Base-by-base conservation (phyloP, 92 coral and sea anemone species). In the Pocillopora grandis region DNA sequence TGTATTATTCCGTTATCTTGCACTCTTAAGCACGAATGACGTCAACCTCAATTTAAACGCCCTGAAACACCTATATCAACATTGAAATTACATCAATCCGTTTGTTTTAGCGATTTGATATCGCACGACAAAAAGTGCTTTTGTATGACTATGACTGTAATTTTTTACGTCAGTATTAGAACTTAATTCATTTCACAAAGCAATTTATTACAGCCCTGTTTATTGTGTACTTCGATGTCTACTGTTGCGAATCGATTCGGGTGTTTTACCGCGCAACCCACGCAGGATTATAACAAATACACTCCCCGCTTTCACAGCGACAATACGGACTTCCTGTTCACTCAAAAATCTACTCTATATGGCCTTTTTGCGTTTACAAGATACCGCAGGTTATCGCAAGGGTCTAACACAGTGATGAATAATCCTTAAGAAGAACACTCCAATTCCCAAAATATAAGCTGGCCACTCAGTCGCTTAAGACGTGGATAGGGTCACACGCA, bases 291-390 rank as follows among this genome's bases (percentile, higher is more conserved):
- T 19, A 7, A 23, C 18, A 57, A 59, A 49, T 64, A 70, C 70
- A 37, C 77, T 81, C 78, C 85, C 71, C 33, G 66, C 76, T 76
- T 33, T 80, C 20, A 72, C 79, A 31, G 62, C 71, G 80, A 73
- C 71, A 83, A 72, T 52, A 73, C 76, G 12, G 48, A 75, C 80
- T 83, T 83, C 86, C 86, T 83, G 86, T 23, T 42, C 72, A 48
- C 62, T 16, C 31, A n/a, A 37, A 62, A 17, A 52, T 18, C 56
- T 48, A 21, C 78, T 71, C 60, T 61, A 73, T 73, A 83, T 75
- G 73, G 86, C 19, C 86, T 18, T 83, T 73, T 73, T 52, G 58
- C 69, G 59, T 58, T 35, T 19, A 36, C 85, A 81, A 72, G 66
- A 17, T 19, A 56, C 77, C 59, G 16, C 68, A 62, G 77, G 70